Evolutionary conservation across 2,797 vertebrate species (phyloP).

Genomic region (Urocyon cinereoargenteus): DNA sequence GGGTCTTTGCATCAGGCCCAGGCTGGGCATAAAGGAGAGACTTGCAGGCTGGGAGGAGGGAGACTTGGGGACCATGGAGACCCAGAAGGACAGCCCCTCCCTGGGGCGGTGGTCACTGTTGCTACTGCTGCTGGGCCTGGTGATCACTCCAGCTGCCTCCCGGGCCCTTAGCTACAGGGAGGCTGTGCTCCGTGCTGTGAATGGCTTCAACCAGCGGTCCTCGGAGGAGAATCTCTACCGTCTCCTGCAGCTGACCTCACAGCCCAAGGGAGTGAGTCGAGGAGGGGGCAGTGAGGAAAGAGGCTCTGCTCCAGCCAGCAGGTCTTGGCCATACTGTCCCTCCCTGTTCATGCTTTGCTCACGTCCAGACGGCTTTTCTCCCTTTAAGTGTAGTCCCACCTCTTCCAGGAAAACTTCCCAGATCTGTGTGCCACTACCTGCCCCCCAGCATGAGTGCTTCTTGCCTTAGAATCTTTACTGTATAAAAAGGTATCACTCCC

Average conservation of each 20-base stretch:
- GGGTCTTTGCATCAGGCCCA: not conserved
- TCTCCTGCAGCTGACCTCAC: conserved; percentile 27
- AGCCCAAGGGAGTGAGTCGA: not conserved
- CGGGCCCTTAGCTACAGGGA: not conserved
- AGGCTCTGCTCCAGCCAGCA: not conserved
- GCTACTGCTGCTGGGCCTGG: conserved; percentile 55
- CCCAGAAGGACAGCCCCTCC: not conserved
- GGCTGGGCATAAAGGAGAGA: conserved; percentile 60
- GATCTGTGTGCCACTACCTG: not conserved
- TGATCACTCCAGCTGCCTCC: not conserved
- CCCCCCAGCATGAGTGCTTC: not conserved
- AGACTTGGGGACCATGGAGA: conserved; percentile 48
- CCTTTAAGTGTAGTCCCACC: not conserved
- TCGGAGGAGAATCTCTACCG: conserved; percentile 46
- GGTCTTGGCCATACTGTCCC: too few relatives aligned
- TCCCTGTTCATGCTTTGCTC: not conserved
- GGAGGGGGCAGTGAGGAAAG: not conserved
- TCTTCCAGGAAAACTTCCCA: not conserved
- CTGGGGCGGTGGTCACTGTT: not conserved
- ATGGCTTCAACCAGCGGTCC: conserved; percentile 53
- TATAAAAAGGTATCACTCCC: not conserved
- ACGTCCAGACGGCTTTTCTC: not conserved
- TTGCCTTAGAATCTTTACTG: not conserved
- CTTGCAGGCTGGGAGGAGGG: not conserved
- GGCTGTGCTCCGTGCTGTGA: conserved; percentile 23